Conservation (phyloP, 2,113 vertebrate genomes). For the Okapia johnstoni region DNA sequence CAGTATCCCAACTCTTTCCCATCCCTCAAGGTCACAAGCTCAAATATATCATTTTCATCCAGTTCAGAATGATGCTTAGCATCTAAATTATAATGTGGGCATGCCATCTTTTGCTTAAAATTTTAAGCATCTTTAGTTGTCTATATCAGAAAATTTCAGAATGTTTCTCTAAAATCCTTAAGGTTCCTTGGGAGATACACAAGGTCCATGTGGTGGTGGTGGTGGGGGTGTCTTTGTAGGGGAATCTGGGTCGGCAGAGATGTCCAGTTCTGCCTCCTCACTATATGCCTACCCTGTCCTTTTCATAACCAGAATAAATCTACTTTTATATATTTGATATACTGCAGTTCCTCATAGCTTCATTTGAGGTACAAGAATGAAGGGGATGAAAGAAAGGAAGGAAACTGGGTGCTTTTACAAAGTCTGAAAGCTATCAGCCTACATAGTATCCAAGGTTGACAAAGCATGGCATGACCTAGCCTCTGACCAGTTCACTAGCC, state of each 20-base stretch:
- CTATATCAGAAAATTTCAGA: neutral
- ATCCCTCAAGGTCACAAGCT: neutral
- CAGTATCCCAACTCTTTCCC: neutral
- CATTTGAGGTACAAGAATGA: neutral
- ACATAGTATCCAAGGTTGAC: neutral
- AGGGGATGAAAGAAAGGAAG: neutral
- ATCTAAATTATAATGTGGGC: neutral
- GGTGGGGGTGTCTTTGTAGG: neutral
- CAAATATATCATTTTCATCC: neutral
- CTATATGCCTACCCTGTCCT: neutral
- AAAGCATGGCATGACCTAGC: neutral
- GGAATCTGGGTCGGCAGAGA: neutral
- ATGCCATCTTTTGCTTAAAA: neutral
- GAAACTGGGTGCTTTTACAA: neutral
- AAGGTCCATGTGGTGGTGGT: neutral
- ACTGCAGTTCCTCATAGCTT: neutral
- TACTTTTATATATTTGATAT: neutral
- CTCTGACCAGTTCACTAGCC: neutral
- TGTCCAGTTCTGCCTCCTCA: neutral
- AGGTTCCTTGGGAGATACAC: neutral
- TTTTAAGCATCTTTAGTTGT: neutral
- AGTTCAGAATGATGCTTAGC: neutral
- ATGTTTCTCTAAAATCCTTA: neutral
- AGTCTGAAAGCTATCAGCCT: neutral
- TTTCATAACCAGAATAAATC: neutral